Conservation (phyloP, 1,140 invertebrate genomes). For the Caerostris darwini region DNA sequence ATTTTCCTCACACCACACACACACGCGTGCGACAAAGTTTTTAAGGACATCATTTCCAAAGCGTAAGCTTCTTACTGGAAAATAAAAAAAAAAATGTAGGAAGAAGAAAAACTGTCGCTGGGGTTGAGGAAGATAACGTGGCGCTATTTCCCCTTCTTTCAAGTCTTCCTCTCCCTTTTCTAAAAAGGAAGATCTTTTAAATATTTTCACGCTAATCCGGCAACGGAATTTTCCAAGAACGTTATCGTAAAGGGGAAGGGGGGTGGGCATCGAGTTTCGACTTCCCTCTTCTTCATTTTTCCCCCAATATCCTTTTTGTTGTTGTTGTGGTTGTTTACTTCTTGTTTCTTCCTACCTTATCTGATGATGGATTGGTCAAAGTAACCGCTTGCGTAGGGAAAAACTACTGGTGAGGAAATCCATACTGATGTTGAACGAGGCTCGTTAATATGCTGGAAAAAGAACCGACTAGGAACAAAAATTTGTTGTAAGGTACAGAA, state of each 20-base stretch:
- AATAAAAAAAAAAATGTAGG: background rate
- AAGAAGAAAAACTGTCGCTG: background rate
- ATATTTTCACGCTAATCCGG: slow-evolving; percentile 67
- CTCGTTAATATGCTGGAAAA: no score
- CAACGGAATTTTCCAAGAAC: slow-evolving; percentile 11
- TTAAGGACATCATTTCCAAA: slow-evolving; percentile 67
- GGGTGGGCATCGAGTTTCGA: background rate
- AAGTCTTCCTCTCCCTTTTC: background rate
- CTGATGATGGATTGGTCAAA: slow-evolving; percentile 14
- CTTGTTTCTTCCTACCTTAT: background rate
- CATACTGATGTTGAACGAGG: no score
- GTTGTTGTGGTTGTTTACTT: background rate
- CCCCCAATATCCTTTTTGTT: background rate
- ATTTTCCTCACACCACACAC: slow-evolving; percentile 48
- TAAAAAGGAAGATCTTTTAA: slow-evolving; percentile 57
- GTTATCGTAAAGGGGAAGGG: slow-evolving; percentile 7
- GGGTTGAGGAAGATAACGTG: background rate
- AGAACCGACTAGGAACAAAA: no score
- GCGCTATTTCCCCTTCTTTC: background rate
- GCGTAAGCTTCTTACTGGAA: slow-evolving; percentile 53
- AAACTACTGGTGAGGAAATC: background rate
- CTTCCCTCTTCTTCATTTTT: background rate
- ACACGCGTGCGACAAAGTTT: slow-evolving; percentile 55
- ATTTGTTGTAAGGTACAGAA: no score
- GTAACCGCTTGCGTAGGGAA: background rate